Evolutionary conservation across 2,888 invertebrate species (phyloP), one percentile per base, ranked within the genome.

Genomic region (Drosophila sordidula): DNA sequence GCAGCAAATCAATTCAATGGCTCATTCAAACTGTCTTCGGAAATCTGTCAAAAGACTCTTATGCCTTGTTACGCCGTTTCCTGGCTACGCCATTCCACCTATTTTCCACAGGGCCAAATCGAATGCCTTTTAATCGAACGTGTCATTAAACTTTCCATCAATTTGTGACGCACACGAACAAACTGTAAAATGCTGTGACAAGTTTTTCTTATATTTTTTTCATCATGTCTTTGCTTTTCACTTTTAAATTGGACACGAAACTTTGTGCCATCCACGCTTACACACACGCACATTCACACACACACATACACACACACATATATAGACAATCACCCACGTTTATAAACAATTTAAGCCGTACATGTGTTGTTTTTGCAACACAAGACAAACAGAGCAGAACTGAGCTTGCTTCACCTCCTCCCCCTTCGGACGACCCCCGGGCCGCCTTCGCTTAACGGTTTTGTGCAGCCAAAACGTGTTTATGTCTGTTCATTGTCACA

Each of bases 401-500:
- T 47, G 63, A 66, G 38, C 55, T 51, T 32, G 12, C 22, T 18
- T 12, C 34, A 36, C 8, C 22, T 22, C n/a, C n/a, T n/a, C 54
- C n/a, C 8, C 9, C 4, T 8, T 8, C 26, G 2, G 26, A 6
- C 12, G 1, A 12, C 6, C 1, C 29, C 16, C 14, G 36, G 25
- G 26, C 3, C 32, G 39, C 50, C 39, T 47, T 22, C 64, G 78
- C 70, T 78, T 65, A 80, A 71, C 84, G 64, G 80, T 65, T 77
- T 80, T 66, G 71, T 69, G 70, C 78, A 84, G 70, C 70, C 85
- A 72, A 80, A 84, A 73, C 87, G 80, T 82, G 82, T 86, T 86
- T 86, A 86, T 82, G 87, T 83, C 87, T 83, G 82, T 86, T 86
- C 87, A 83, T 83, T 83, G 82, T 83, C 82, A 80, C 87, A 83